Evolutionary conservation across 2,888 invertebrate species (phyloP).

Genomic region (Latrodectus elegans): DNA sequence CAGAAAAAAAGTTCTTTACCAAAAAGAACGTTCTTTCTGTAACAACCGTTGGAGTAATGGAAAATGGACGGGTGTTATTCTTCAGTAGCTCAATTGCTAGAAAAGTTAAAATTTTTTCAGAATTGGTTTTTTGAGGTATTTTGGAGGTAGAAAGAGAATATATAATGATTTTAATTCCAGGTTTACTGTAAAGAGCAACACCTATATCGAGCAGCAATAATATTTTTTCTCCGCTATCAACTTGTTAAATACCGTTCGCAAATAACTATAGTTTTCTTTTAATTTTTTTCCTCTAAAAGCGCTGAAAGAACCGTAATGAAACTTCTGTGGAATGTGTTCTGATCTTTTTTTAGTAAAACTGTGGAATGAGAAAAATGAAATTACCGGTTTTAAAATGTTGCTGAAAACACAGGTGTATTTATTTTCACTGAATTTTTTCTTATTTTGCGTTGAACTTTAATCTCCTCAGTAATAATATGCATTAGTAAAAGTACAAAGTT

Average conservation of each 20-base stretch:
- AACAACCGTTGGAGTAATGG: neutral
- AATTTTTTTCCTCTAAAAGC: neutral
- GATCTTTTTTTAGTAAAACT: neutral
- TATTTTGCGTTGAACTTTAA: too few species aligned
- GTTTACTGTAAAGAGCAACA: neutral
- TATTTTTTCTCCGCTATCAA: neutral
- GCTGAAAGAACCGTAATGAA: neutral
- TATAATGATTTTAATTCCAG: conserved; percentile 3
- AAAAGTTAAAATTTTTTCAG: conserved; percentile 6
- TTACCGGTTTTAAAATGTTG: neutral
- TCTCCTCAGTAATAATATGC: too few species aligned
- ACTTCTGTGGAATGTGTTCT: neutral
- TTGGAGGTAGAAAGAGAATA: neutral
- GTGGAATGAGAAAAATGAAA: neutral
- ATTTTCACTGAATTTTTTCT: too few species aligned
- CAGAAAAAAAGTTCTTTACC: neutral
- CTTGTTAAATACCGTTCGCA: neutral
- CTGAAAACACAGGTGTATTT: too few species aligned
- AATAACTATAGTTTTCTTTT: neutral
- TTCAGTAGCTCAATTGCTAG: conserved; percentile 52
- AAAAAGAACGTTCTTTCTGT: neutral
- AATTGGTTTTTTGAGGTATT: neutral
- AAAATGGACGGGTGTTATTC: conserved; percentile 31
- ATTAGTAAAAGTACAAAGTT: too few species aligned
- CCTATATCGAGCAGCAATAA: neutral